Evolutionary conservation across 2,113 vertebrate genomes (phyloP).

Genomic region (Gulo gulo): DNA sequence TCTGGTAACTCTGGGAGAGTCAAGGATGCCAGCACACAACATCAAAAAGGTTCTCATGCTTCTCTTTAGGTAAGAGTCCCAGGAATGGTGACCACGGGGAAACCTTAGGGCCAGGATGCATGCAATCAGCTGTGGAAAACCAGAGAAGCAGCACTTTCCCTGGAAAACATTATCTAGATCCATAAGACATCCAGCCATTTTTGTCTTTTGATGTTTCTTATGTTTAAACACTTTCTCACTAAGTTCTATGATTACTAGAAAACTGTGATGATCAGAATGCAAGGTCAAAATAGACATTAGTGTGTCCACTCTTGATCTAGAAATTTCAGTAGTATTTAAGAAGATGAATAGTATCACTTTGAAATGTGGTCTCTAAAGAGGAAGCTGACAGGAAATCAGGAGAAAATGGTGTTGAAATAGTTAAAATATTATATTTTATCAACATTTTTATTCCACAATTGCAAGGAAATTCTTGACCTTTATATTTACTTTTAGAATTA

Average conservation of each 20-base stretch:
- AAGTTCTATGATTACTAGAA: neutral
- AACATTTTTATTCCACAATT: neutral
- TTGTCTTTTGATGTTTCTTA: neutral
- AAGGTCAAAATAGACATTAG: neutral
- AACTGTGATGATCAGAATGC: neutral
- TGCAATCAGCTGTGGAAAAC: neutral
- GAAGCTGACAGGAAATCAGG: neutral
- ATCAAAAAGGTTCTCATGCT: neutral
- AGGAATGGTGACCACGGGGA: neutral
- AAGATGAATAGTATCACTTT: neutral
- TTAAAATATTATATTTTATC: neutral
- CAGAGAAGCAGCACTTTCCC: neutral
- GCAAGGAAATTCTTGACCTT: neutral
- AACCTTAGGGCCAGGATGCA: neutral
- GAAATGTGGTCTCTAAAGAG: neutral
- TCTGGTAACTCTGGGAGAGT: neutral
- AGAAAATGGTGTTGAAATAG: neutral
- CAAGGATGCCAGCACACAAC: no score
- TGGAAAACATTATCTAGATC: neutral
- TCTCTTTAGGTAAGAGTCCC: neutral
- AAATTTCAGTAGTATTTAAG: neutral
- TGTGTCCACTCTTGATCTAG: neutral
- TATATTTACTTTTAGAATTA: neutral
- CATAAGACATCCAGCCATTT: fast-evolving
- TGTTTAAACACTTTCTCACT: neutral